Evolutionary conservation across 1,140 invertebrate species (phyloP).

Genomic region (Drosophila kurseongensis): DNA sequence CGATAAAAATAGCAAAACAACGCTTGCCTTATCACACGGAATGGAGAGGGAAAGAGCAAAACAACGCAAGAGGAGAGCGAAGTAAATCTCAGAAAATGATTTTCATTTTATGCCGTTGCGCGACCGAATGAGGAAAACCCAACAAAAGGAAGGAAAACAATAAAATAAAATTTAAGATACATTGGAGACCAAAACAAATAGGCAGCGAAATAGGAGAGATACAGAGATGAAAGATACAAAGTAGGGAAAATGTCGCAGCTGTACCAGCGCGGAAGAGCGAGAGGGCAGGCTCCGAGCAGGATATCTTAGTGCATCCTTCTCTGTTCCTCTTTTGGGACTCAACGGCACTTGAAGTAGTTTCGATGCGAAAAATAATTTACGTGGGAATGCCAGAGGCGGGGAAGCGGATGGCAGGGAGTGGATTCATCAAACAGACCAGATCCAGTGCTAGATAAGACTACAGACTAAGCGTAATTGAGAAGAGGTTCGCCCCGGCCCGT

Average conservation of each 20-base stretch:
- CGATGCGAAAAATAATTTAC: slow-evolving; percentile 51
- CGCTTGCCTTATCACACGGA: slow-evolving; percentile 29
- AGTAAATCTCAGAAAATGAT: slow-evolving; percentile 50
- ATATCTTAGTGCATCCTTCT: slow-evolving; percentile 13
- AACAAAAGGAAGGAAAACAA: slow-evolving; percentile 62
- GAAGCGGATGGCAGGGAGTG: slow-evolving; percentile 11
- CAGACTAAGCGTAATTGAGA: slow-evolving; percentile 37
- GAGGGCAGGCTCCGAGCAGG: slow-evolving; percentile 12
- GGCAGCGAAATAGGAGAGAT: slow-evolving; percentile 63
- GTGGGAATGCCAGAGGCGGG: slow-evolving; percentile 11
- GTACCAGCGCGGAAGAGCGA: slow-evolving; percentile 15
- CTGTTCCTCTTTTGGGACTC: slow-evolving; percentile 19
- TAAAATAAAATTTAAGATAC: slow-evolving; percentile 81
- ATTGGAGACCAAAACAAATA: slow-evolving; percentile 78
- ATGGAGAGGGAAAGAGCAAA: slow-evolving; percentile 18
- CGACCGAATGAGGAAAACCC: slow-evolving; percentile 23
- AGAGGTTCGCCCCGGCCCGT: neutral
- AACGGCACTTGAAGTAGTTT: slow-evolving; percentile 67
- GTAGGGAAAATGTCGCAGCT: slow-evolving; percentile 70
- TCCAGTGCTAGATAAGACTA: slow-evolving; percentile 29
- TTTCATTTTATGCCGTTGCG: slow-evolving; percentile 47
- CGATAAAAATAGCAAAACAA: slow-evolving; percentile 71
- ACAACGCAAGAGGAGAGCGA: slow-evolving; percentile 9
- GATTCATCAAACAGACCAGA: slow-evolving; percentile 35
- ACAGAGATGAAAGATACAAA: slow-evolving; percentile 19